Evolutionary conservation across 2,888 invertebrate genomes (phyloP).

Genomic region (Zygogramma bicolorata): DNA sequence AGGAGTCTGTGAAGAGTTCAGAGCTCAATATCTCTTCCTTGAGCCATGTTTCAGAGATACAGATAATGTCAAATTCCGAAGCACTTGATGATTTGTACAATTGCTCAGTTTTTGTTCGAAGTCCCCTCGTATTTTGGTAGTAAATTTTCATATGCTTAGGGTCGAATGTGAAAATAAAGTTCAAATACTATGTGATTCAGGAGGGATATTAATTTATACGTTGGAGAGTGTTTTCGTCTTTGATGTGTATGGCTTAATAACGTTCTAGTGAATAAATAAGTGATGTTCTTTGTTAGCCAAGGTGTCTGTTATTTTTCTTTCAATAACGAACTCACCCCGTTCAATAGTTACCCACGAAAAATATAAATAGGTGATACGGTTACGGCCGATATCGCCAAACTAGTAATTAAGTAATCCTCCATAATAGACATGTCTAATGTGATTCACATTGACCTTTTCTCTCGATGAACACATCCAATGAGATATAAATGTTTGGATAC

Average conservation of each 20-base stretch:
- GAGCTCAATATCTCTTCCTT: neutral
- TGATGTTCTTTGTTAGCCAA: too few relatives aligned
- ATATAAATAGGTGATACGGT: too few relatives aligned
- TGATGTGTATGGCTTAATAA: neutral
- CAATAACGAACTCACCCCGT: too few relatives aligned
- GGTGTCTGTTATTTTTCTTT: too few relatives aligned
- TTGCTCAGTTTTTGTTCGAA: neutral
- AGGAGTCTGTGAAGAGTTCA: neutral
- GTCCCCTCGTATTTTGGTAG: neutral
- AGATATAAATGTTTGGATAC: too few relatives aligned
- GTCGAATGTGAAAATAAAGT: neutral
- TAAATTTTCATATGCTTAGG: neutral
- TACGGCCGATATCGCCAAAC: too few relatives aligned
- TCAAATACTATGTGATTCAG: neutral
- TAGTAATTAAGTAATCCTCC: too few relatives aligned
- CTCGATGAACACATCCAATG: too few relatives aligned
- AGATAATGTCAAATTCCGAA: neutral
- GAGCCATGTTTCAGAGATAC: neutral
- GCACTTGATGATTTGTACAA: neutral
- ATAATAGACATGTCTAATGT: too few relatives aligned
- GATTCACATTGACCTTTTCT: too few relatives aligned
- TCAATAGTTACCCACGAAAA: too few relatives aligned
- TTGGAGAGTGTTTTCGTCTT: neutral
- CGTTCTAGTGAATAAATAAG: too few relatives aligned
- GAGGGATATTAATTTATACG: neutral